Percentiles rank a stretch among this genome's conserved stretches.
phyloP scores from a whole-genome alignment of 37 sponge, comb jelly and placozoan species.

The Ephydatia muelleri region DNA sequence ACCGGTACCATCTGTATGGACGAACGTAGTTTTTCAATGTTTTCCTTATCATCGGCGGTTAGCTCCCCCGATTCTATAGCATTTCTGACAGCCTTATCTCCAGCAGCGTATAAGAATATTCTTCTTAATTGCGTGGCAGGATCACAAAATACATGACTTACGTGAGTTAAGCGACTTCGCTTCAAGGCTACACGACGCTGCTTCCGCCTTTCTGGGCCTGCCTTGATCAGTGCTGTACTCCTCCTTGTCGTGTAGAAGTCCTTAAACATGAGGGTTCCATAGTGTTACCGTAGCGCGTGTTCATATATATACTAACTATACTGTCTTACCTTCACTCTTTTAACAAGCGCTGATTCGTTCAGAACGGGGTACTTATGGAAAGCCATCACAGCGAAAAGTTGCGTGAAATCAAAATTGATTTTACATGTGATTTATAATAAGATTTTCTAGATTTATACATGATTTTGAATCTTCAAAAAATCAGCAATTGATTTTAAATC shows the following conservation, averaged over 20 bases:
- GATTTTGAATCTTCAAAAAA: too few species aligned
- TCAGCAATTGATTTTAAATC: too few species aligned
- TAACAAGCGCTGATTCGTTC: not conserved
- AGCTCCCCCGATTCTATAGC: not conserved
- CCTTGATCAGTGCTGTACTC: not conserved
- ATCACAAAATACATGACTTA: not conserved
- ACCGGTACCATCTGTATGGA: not conserved
- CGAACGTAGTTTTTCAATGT: not conserved
- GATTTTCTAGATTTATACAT: too few species aligned
- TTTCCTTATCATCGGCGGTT: not conserved
- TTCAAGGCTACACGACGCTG: not conserved
- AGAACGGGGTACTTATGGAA: not conserved
- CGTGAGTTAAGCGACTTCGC: not conserved
- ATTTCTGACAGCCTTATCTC: not conserved
- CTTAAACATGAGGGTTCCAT: conserved; percentile 1
- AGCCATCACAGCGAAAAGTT: too few species aligned
- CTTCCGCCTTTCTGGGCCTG: not conserved
- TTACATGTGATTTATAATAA: too few species aligned
- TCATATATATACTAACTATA: too few species aligned
- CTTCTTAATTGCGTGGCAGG: not conserved
- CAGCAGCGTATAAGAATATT: not conserved
- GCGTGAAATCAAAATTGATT: too few species aligned
- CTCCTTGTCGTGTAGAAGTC: not conserved
- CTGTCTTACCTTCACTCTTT: not conserved
- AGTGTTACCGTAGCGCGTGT: not conserved